A percentile compares a stretch with the other conserved stretches of the same genome.
phyloP scores from a whole-genome alignment of 2,797 vertebrate genomes.

The Artibeus lituratus region DNA sequence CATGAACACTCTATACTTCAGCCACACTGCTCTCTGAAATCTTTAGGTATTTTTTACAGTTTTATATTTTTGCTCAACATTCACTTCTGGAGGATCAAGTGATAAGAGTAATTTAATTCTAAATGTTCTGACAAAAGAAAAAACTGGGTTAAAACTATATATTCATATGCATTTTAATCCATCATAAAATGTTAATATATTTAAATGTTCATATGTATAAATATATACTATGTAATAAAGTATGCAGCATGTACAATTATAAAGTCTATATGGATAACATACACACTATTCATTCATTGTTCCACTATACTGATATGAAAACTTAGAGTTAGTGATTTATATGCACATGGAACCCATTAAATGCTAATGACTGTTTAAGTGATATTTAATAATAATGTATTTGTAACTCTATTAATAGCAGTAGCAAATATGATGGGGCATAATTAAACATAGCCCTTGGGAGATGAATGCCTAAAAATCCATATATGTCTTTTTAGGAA shows the following conservation, averaged over 20 bases:
- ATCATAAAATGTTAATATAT: neutral
- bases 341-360: neutral
- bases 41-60: neutral
- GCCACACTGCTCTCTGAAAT: neutral
- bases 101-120: neutral
- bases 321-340: conserved; percentile 16
- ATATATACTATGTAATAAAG: neutral
- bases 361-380: neutral
- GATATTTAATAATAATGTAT: conserved; percentile 12
- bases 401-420: neutral
- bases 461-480: neutral
- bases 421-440: neutral
- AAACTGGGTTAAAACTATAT: neutral
- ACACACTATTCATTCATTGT: neutral
- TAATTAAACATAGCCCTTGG: neutral
- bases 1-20: neutral
- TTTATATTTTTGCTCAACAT: neutral
- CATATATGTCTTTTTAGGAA: neutral
- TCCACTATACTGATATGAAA: neutral
- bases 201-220: neutral
- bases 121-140: neutral
- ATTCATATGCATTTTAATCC: neutral
- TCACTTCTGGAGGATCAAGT: neutral
- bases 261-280: neutral
- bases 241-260: neutral